Evolutionary conservation across 1,140 invertebrate genomes (phyloP).

Genomic region (Rhopalosiphum maidis): DNA sequence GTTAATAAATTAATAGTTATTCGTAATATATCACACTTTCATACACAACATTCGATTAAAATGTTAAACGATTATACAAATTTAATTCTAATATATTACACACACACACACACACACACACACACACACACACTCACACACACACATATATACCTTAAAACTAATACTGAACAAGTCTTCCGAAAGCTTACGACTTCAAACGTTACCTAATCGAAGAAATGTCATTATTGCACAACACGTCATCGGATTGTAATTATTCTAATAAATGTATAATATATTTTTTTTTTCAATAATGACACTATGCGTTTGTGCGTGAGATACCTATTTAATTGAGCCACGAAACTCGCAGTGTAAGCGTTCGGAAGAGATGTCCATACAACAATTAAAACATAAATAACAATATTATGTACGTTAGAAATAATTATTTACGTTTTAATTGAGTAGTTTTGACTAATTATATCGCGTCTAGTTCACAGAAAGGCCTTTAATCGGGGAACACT

Average conservation of each 20-base stretch:
- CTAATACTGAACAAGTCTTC: conserved; percentile 43
- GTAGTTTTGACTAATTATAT: conserved; percentile 51
- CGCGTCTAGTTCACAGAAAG: not conserved
- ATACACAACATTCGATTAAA: conserved; percentile 52
- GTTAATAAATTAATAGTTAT: conserved; percentile 58
- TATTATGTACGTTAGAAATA: not conserved
- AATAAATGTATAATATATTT: not conserved
- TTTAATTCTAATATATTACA: conserved; percentile 57
- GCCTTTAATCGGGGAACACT: conserved; percentile 57
- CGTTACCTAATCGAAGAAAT: not conserved
- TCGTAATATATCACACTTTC: conserved; percentile 55
- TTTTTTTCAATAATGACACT: not conserved
- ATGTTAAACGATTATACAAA: conserved; percentile 51
- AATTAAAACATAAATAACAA: conserved; percentile 54
- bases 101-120: not conserved
- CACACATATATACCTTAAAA: not conserved
- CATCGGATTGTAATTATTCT: not conserved
- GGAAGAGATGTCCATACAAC: conserved; percentile 41
- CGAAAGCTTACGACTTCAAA: conserved; percentile 27
- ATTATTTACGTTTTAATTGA: conserved; percentile 53
- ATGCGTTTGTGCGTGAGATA: not conserved
- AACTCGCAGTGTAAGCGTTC: conserved; percentile 24
- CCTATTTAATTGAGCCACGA: not conserved
- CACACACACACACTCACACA: too few relatives aligned
- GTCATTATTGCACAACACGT: not conserved